Evolutionary conservation across 2,888 invertebrate genomes (phyloP).

Genomic region (Myopa tessellatipennis): DNA sequence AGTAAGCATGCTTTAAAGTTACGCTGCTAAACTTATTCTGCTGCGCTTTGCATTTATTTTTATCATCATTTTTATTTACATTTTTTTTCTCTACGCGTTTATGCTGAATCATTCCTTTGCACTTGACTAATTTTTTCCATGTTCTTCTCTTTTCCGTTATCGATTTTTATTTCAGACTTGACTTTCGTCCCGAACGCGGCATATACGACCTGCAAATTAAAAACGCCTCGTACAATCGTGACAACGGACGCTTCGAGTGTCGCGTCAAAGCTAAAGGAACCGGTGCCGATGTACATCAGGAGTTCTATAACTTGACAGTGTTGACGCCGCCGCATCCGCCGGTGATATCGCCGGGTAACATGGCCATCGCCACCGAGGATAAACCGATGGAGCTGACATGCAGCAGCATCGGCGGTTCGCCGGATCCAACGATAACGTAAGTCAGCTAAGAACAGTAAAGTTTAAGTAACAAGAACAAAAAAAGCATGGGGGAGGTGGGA

Average conservation of each 20-base stretch:
- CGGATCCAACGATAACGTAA: slow-evolving; percentile 86
- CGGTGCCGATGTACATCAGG: slow-evolving; percentile 85
- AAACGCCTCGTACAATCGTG: slow-evolving; percentile 89
- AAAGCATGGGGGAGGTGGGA: no score
- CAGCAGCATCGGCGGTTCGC: slow-evolving; percentile 88
- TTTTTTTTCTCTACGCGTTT: neutral
- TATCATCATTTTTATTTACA: neutral
- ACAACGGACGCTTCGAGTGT: slow-evolving; percentile 93
- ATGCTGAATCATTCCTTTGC: neutral
- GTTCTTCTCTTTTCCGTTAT: neutral
- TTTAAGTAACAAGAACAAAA: no score
- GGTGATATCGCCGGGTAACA: slow-evolving; percentile 78
- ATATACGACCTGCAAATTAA: slow-evolving; percentile 89
- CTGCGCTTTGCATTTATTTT: slow-evolving; percentile 16
- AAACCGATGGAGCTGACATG: slow-evolving; percentile 81
- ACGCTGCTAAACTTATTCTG: neutral
- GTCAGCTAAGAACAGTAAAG: slow-evolving; percentile 42
- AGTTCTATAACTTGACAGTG: slow-evolving; percentile 86
- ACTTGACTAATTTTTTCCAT: slow-evolving; percentile 1
- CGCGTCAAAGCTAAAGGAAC: slow-evolving; percentile 86
- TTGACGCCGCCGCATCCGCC: slow-evolving; percentile 87
- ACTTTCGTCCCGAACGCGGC: slow-evolving; percentile 82
- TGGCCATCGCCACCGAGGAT: slow-evolving; percentile 85
- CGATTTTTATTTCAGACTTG: slow-evolving; percentile 72
- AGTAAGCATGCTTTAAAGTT: neutral